A percentile compares a stretch with the other conserved stretches of the same genome.
Conservation (phyloP, 1,140 invertebrate species). For the Drosophila mayri region DNA sequence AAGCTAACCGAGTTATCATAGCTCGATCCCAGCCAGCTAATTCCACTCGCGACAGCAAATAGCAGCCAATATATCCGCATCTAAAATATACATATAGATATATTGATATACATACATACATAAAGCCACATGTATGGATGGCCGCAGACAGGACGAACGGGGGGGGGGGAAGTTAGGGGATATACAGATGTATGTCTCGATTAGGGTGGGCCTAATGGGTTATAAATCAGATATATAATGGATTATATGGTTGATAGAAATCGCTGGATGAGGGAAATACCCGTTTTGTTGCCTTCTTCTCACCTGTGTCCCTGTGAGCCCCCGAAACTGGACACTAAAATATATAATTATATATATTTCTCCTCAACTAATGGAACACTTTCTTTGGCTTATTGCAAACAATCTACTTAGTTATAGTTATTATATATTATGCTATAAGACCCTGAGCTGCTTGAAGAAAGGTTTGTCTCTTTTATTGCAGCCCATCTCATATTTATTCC, state of each 20-base stretch:
- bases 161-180: background rate
- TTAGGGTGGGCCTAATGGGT: background rate
- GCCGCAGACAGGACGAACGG: slow-evolving; percentile 13
- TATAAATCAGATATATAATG: slow-evolving; percentile 6
- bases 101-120: slow-evolving; percentile 19
- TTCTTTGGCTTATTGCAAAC: slow-evolving; percentile 15
- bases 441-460: background rate
- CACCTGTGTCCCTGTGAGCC: background rate
- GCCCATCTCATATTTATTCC: slow-evolving; percentile 8
- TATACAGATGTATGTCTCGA: background rate
- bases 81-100: slow-evolving; percentile 15
- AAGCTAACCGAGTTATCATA: slow-evolving; percentile 35
- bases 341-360: background rate
- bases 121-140: slow-evolving; percentile 38
- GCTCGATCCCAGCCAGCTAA: slow-evolving; percentile 51
- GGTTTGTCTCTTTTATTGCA: slow-evolving; percentile 10
- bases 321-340: background rate
- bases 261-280: background rate
- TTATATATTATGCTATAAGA: slow-evolving; percentile 12
- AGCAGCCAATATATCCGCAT: slow-evolving; percentile 43
- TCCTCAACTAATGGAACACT: background rate
- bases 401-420: slow-evolving; percentile 14
- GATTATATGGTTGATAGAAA: background rate
- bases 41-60: slow-evolving; percentile 55
- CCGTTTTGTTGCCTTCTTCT: background rate